phyloP scores from a whole-genome alignment of 2,888 invertebrate species.

The Caenorhabditis sp. region DNA sequence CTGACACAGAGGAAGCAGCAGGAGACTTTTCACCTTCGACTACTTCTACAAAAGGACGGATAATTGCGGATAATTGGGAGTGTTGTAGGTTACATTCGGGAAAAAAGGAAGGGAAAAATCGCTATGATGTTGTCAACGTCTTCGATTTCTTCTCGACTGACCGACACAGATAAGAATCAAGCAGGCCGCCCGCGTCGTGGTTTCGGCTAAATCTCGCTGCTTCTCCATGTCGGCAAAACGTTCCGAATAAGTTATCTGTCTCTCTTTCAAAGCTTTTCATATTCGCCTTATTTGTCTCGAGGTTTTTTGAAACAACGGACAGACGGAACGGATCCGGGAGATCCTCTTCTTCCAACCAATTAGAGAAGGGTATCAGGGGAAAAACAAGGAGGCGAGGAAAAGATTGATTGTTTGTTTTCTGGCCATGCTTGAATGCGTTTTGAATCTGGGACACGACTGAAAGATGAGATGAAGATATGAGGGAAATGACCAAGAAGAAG shows the following conservation, averaged over 20 bases:
- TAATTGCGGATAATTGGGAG: conserved; percentile 58
- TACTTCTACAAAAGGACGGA: conserved; percentile 16
- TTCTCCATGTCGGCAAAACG: conserved; percentile 20
- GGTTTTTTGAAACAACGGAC: conserved; percentile 42
- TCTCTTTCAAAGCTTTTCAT: conserved; percentile 26
- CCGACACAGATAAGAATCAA: conserved; percentile 58
- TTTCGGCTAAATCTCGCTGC: conserved; percentile 41
- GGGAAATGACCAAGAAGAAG: conserved; percentile 13
- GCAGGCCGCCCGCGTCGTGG: conserved; percentile 48
- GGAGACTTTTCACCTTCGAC: background rate
- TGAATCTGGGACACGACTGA: conserved; percentile 49
- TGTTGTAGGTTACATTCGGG: conserved; percentile 19
- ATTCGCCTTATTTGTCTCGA: conserved; percentile 42
- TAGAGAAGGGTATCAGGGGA: conserved; percentile 41
- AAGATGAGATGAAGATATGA: conserved; percentile 22
- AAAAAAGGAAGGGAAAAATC: conserved; percentile 25
- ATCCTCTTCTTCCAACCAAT: conserved; percentile 24
- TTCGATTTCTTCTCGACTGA: conserved; percentile 13
- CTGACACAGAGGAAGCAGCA: conserved; percentile 3
- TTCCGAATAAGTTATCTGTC: conserved; percentile 54
- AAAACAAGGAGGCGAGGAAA: background rate
- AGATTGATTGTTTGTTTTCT: conserved; percentile 27
- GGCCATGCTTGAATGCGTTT: conserved; percentile 37
- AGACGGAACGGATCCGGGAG: conserved; percentile 37
- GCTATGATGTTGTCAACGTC: conserved; percentile 29